Conservation (phyloP, 2,888 invertebrate species). For the Neoascia interrupta region DNA sequence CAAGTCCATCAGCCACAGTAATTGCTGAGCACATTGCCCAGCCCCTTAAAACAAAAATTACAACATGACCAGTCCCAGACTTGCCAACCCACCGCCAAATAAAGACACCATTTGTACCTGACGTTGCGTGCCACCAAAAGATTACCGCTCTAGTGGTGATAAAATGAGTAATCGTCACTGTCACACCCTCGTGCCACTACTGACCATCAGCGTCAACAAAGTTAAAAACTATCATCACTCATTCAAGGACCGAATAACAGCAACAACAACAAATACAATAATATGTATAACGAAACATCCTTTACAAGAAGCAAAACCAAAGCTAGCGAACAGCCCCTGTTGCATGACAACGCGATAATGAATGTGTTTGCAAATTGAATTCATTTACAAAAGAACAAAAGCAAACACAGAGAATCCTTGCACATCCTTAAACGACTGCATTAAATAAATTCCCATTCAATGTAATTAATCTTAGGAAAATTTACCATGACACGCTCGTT, state of each 20-base stretch:
- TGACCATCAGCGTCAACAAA: constrained; percentile 63
- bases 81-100: constrained; percentile 21
- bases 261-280: background rate
- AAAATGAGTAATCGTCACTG: constrained; percentile 66
- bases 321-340: constrained; percentile 10
- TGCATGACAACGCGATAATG: constrained; percentile 50
- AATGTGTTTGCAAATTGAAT: constrained; percentile 53
- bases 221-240: constrained; percentile 66
- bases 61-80: constrained; percentile 18
- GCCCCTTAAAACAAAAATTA: constrained; percentile 5
- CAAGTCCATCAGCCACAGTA: background rate
- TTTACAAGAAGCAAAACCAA: constrained; percentile 12
- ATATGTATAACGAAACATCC: background rate
- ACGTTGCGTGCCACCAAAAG: constrained; percentile 62
- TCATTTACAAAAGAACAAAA: constrained; percentile 25
- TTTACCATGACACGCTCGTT: constrained; percentile 40
- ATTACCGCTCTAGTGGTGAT: constrained; percentile 57
- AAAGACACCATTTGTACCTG: constrained; percentile 49
- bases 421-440: constrained; percentile 26
- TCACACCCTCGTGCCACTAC: constrained; percentile 57
- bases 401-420: constrained; percentile 20
- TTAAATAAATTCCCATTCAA: constrained; percentile 39
- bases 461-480: constrained; percentile 57
- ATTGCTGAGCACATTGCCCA: background rate
- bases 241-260: constrained; percentile 19